These are phyloP conservation scores for Synergus japonicus DNA, from an alignment of 2,888 invertebrate genomes.

Conservation along the genomic window DNA sequence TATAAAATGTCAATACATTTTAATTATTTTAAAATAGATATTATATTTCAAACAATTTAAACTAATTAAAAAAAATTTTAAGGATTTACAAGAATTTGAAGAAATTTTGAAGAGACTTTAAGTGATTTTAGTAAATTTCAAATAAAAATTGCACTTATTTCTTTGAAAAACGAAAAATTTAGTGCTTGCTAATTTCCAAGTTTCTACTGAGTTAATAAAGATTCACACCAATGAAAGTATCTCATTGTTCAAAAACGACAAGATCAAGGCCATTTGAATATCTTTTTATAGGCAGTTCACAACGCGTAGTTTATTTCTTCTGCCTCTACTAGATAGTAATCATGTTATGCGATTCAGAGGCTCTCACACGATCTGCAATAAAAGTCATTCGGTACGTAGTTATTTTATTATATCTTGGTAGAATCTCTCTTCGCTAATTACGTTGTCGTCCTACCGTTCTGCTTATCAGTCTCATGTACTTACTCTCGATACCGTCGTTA, in stretches of 20 bases:
- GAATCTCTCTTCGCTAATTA: conserved; percentile 49
- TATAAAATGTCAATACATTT: too few species aligned
- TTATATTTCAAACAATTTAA: too few species aligned
- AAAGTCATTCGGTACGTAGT: conserved; percentile 51
- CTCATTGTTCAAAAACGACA: conserved; percentile 5
- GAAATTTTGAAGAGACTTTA: too few species aligned
- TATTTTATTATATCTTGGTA: conserved; percentile 50
- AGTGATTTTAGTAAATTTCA: too few species aligned
- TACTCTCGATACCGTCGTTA: conserved; percentile 19
- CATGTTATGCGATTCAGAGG: conserved; percentile 26
- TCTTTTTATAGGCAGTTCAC: conserved; percentile 1
- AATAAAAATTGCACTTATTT: background rate
- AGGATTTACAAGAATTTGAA: too few species aligned
- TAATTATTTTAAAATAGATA: too few species aligned
- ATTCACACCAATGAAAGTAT: background rate
- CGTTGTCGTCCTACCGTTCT: conserved; percentile 41
- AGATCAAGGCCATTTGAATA: conserved; percentile 22
- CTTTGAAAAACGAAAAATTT: background rate
- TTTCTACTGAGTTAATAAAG: background rate
- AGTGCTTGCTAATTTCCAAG: background rate
- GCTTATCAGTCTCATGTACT: conserved; percentile 23
- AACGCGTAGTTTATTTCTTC: conserved; percentile 18
- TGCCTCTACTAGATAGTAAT: conserved; percentile 18
- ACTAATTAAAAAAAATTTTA: too few species aligned
- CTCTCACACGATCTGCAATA: conserved; percentile 38